Evolutionary conservation across 2,888 invertebrate species (phyloP).

Genomic region (Eurois occulta): DNA sequence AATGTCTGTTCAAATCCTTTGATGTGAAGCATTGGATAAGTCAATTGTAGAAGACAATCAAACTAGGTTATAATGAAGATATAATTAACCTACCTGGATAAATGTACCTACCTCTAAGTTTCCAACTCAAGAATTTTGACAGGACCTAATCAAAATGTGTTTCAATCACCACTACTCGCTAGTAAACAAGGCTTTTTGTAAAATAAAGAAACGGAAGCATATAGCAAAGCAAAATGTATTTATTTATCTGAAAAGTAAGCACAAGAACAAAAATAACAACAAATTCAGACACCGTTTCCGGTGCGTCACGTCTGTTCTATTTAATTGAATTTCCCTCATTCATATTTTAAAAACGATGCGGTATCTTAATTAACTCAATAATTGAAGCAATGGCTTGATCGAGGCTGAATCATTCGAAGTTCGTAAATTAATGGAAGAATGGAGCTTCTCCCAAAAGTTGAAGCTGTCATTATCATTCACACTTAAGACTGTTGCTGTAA

Average conservation of each 20-base stretch:
- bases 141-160: background rate
- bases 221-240: background rate
- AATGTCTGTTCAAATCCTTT: background rate
- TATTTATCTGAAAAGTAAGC: background rate
- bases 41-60: background rate
- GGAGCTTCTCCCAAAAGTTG: slow-evolving; percentile 23
- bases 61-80: background rate
- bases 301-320: background rate
- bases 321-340: background rate
- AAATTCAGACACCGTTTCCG: background rate
- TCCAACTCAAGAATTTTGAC: background rate
- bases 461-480: background rate
- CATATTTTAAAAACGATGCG: background rate
- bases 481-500: slow-evolving; percentile 1
- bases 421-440: background rate
- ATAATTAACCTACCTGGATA: background rate
- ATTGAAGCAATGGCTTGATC: background rate
- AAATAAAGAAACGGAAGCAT: background rate
- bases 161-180: background rate
- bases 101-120: background rate
- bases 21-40: slow-evolving; percentile 6
- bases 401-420: background rate
- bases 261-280: background rate
- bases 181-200: background rate
- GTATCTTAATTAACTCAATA: background rate